Evolutionary conservation across 2,113 vertebrate species (phyloP).

Genomic region (Piliocolobus tephrosceles): DNA sequence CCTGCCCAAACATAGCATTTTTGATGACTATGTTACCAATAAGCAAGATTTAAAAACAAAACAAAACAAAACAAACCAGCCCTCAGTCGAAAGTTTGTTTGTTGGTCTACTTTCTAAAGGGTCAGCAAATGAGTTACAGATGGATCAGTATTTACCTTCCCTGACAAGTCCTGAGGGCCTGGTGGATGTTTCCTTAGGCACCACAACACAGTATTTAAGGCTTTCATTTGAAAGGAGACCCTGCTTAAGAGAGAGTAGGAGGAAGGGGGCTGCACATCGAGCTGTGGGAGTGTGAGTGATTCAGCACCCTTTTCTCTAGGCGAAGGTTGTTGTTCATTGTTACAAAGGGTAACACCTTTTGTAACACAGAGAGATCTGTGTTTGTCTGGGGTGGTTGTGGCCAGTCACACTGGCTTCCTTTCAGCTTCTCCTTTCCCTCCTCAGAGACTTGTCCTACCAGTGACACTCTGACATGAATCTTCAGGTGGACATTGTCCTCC

Average conservation of each 20-base stretch:
- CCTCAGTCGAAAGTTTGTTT: constrained; percentile 68
- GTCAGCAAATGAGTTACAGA: constrained; percentile 73
- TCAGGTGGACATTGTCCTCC: neutral
- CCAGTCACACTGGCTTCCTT: neutral
- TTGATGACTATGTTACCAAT: constrained; percentile 62
- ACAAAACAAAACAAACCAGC: constrained; percentile 57
- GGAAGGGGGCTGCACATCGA: rapidly evolving
- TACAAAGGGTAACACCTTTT: neutral
- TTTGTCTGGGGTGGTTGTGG: neutral
- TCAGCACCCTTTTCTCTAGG: neutral
- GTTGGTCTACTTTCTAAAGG: neutral
- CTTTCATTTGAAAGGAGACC: neutral
- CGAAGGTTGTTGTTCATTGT: rapidly evolving
- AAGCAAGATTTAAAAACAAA: constrained; percentile 53
- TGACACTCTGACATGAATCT: neutral
- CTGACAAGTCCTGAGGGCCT: constrained; percentile 21
- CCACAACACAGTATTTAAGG: neutral
- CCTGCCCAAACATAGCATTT: constrained; percentile 56
- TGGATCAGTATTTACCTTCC: constrained; percentile 74
- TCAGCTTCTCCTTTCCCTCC: neutral
- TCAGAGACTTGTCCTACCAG: neutral
- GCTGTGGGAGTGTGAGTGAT: neutral
- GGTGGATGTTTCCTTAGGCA: neutral
- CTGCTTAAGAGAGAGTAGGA: neutral
- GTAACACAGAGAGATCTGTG: neutral